Percentiles rank a stretch among this genome's conserved stretches.
These are phyloP conservation scores for Volucella inanis DNA, from an alignment of 2,888 invertebrate genomes.

Conservation along the genomic window DNA sequence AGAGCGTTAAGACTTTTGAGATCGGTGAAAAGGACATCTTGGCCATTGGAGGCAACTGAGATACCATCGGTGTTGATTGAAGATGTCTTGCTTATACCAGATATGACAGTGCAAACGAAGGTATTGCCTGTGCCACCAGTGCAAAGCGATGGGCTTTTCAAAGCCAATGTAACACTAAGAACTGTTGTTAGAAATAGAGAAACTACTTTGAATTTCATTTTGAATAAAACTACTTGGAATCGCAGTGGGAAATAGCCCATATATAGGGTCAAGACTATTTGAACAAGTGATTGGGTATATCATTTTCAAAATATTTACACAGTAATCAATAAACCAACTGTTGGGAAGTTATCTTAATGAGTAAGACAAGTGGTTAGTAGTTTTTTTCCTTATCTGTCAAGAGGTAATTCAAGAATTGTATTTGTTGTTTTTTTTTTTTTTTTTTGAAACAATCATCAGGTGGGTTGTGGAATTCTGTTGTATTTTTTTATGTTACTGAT, in stretches of 20 bases:
- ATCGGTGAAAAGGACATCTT: neutral
- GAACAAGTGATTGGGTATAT: neutral
- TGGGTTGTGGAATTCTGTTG: too few relatives aligned
- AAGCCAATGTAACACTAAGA: conserved; percentile 4
- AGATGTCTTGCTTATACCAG: neutral
- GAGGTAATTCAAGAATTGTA: too few relatives aligned
- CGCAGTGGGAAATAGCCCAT: neutral
- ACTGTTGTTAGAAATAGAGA: neutral
- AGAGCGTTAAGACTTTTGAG: neutral
- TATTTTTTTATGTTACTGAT: too few relatives aligned
- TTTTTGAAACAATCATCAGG: too few relatives aligned
- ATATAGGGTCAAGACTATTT: conserved; percentile 23
- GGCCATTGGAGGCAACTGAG: conserved; percentile 1
- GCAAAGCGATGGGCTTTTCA: conserved; percentile 10
- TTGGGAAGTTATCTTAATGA: too few relatives aligned
- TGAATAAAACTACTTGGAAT: conserved; percentile 1
- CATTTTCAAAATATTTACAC: too few relatives aligned
- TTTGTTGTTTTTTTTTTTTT: too few relatives aligned
- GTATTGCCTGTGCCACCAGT: neutral
- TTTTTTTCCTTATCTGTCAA: too few relatives aligned
- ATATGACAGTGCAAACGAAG: conserved; percentile 23
- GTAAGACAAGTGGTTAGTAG: too few relatives aligned
- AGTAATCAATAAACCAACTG: too few relatives aligned
- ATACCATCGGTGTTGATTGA: neutral
- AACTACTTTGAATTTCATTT: conserved; percentile 10